Percentiles rank a stretch among this genome's conserved stretches.
Evolutionary conservation across 64 coral and sea anemone genomes (phyloP).

Genomic region (Pachyseris speciosa): DNA sequence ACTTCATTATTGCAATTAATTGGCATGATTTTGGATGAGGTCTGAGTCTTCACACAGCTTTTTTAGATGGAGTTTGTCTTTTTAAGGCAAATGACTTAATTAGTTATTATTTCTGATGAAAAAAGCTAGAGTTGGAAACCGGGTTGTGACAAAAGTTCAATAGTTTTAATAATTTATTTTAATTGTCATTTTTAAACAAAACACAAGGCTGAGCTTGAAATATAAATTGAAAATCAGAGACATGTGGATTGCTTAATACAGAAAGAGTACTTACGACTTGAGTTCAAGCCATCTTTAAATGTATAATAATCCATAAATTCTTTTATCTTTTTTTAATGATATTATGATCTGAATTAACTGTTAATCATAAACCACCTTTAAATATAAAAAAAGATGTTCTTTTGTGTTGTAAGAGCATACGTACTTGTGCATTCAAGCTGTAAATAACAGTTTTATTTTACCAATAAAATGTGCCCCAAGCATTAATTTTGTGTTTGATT

Average conservation of each 20-base stretch:
- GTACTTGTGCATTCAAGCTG: slow-evolving; percentile 15
- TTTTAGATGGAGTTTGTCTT: neutral
- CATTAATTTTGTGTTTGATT: neutral
- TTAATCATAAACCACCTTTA: neutral
- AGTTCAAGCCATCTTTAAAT: no score
- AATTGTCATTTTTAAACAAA: no score
- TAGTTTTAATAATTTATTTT: neutral
- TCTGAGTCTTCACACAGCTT: neutral
- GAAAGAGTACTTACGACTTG: no score
- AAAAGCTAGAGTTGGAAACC: neutral
- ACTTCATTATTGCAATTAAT: neutral
- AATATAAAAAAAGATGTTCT: neutral
- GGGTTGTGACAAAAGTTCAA: neutral
- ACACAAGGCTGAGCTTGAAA: no score
- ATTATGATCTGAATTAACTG: no score
- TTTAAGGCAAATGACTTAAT: neutral
- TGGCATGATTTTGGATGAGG: slow-evolving; percentile 29
- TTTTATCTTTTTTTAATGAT: no score
- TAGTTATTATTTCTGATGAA: neutral
- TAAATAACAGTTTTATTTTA: slow-evolving; percentile 51
- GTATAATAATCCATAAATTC: no score
- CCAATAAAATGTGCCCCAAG: slow-evolving; percentile 12
- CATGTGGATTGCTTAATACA: no score
- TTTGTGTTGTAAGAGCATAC: neutral
- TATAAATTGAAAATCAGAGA: no score